Conservation (phyloP, 1,140 invertebrate species). For the Ceratina japonica region DNA sequence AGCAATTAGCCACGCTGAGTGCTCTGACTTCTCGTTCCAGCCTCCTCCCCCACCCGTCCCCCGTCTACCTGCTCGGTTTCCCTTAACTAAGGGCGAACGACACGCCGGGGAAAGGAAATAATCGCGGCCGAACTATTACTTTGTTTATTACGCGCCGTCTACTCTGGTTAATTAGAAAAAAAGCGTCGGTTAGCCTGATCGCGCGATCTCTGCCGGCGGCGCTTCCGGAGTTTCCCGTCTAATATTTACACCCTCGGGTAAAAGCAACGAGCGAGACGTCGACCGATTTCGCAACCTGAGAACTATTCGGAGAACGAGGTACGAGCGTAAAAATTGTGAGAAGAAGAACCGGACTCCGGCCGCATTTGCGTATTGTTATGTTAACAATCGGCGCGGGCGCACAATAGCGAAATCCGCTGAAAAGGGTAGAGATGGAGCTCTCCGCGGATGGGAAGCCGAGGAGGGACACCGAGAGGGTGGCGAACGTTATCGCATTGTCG, state of each 20-base stretch:
- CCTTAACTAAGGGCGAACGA: constrained; percentile 46
- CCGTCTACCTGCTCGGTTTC: constrained; percentile 35
- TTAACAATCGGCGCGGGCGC: constrained; percentile 75
- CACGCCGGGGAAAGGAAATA: constrained; percentile 42
- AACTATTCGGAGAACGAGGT: not conserved
- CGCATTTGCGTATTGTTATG: constrained; percentile 77
- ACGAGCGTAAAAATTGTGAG: not conserved
- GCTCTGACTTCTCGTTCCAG: constrained; percentile 76
- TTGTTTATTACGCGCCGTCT: constrained; percentile 27
- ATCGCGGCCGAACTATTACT: constrained; percentile 47
- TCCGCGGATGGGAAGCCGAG: constrained; percentile 29
- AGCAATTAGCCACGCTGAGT: constrained; percentile 80
- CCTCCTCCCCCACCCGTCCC: constrained; percentile 59
- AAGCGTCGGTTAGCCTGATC: not conserved
- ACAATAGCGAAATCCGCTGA: constrained; percentile 73
- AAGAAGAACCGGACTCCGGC: constrained; percentile 7
- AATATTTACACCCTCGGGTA: not conserved
- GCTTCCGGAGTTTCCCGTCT: not conserved
- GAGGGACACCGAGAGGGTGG: not conserved
- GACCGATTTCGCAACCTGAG: not conserved
- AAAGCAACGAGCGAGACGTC: not conserved
- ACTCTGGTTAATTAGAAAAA: constrained; percentile 29
- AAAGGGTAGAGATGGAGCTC: constrained; percentile 17
- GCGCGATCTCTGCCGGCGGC: not conserved
- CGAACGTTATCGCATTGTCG: constrained; percentile 75